Conservation (phyloP, 1,140 invertebrate species). For the Atta colombica region DNA sequence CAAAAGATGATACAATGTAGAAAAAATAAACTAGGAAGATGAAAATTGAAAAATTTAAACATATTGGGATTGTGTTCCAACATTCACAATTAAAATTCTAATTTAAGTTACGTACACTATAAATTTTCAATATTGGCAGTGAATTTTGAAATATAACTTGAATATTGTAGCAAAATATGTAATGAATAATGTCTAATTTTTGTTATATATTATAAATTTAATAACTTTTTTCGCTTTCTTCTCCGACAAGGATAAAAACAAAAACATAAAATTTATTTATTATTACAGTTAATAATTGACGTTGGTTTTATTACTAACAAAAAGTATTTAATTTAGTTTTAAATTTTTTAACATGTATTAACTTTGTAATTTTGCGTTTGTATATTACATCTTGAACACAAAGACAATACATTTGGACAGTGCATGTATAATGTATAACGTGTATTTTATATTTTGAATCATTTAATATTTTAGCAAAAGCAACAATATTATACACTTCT, state of each 20-base stretch:
- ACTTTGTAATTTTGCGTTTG: neutral
- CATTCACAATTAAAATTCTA: too few species aligned
- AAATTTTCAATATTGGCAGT: too few species aligned
- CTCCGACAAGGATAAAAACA: neutral
- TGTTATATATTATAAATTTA: neutral
- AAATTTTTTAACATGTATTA: too few species aligned
- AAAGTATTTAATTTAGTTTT: too few species aligned
- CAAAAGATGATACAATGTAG: neutral
- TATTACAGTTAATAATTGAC: constrained; percentile 6
- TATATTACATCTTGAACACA: neutral
- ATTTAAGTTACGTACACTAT: too few species aligned
- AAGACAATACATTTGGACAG: neutral
- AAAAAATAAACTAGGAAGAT: neutral
- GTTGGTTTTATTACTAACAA: neutral
- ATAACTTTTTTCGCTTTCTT: neutral
- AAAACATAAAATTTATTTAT: constrained; percentile 11
- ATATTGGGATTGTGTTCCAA: neutral
- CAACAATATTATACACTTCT: neutral
- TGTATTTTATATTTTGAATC: neutral
- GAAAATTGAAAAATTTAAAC: neutral
- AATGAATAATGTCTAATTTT: neutral
- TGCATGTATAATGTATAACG: neutral
- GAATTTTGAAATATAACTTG: too few species aligned
- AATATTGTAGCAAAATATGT: neutral
- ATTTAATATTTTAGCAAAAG: neutral